Evolutionary conservation across 2,888 invertebrate genomes (phyloP), one percentile per base, ranked within the genome.

Genomic region (Corythucha ciliata): DNA sequence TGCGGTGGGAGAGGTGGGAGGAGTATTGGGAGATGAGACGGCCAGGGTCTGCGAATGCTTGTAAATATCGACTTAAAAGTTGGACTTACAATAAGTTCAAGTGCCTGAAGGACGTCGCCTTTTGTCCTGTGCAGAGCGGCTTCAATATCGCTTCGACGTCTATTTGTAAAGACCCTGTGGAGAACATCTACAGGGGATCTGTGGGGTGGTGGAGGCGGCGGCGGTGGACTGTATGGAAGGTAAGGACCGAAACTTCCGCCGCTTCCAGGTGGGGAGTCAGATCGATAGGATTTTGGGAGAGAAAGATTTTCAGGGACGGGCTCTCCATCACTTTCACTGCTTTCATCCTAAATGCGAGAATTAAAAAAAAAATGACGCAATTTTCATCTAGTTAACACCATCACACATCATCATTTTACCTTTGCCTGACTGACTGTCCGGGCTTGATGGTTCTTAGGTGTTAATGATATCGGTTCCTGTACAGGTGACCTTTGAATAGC

Each of bases 21-120:
- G 16, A 36, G 37, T 8, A 36, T 8, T 12, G 8, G 8, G 12
- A 36, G 8, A 36, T 36, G 16, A 36, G 16, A n/a, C n/a, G n/a
- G n/a, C n/a, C n/a, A n/a, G n/a, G n/a, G n/a, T n/a, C n/a, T n/a
- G n/a, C n/a, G n/a, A n/a, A n/a, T n/a, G n/a, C n/a, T n/a, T n/a
- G n/a, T n/a, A n/a, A n/a, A n/a, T n/a, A n/a, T n/a, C n/a, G n/a
- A n/a, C 29, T 12, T 29, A 8, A 10, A 36, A 10, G 12, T 7
- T 7, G 18, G 12, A 57, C 81, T 80, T 12, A 88, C 76, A 75
- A 94, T 81, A 65, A 86, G 79, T 65, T 94, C 93, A 79, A 94
- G 93, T 0, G 93, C 91, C 60, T 89, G 84, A 0, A 93, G 80
- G 0, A 91, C 85, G 66, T 94, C 92, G 0, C 90, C 90, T 67